Evolutionary conservation across 1,140 invertebrate genomes (phyloP).

Genomic region (Polypedilum vanderplanki): DNA sequence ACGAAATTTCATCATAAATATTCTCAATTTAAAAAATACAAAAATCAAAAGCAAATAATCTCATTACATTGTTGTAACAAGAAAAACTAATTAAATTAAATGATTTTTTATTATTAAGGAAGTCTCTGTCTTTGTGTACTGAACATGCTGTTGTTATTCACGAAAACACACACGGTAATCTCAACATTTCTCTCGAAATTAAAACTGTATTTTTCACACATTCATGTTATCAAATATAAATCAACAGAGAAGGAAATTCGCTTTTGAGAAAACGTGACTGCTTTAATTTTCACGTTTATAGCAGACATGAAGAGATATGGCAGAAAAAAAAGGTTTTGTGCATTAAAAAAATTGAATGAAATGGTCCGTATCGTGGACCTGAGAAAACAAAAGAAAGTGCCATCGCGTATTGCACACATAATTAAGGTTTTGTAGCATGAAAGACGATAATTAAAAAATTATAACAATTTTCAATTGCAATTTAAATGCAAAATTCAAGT

Average conservation of each 20-base stretch:
- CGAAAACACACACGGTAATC: not conserved
- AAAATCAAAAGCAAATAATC: not conserved
- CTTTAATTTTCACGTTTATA: constrained; percentile 24
- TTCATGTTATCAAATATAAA: constrained; percentile 28
- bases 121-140: not conserved
- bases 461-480: not conserved
- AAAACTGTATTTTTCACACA: constrained; percentile 25
- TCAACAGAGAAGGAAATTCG: not conserved
- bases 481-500: not conserved
- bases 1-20: no score
- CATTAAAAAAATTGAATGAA: no score
- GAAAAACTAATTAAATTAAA: constrained; percentile 9
- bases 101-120: constrained; percentile 1
- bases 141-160: not conserved
- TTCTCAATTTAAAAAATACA: no score
- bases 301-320: not conserved
- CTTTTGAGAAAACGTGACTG: constrained; percentile 23
- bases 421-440: not conserved
- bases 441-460: constrained; percentile 9
- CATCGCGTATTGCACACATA: not conserved
- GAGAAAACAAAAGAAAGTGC: no score
- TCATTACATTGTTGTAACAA: not conserved
- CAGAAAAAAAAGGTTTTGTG: not conserved
- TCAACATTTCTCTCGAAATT: not conserved
- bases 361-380: no score